Percentiles rank a stretch among this genome's conserved stretches.
Conservation (phyloP, 2,888 invertebrate genomes). For the Netelia melanura region DNA sequence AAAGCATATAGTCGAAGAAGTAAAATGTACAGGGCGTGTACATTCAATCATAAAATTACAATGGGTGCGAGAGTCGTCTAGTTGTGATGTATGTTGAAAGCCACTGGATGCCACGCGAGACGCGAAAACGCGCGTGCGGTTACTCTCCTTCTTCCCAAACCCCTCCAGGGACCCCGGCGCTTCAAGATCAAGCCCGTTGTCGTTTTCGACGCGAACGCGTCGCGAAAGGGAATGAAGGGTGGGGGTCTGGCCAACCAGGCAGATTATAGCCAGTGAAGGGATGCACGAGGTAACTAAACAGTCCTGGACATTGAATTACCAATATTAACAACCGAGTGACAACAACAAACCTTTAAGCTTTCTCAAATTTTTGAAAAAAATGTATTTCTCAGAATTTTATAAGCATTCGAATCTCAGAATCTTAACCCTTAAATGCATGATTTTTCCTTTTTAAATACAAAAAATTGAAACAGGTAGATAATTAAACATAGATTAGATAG, state of each 20-base stretch:
- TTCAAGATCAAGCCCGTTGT: conserved; percentile 49
- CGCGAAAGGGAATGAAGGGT: not conserved
- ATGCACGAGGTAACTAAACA: not conserved
- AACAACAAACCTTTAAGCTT: too few species aligned
- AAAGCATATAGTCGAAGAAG: not conserved
- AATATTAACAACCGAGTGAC: too few species aligned
- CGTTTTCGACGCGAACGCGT: conserved; percentile 14
- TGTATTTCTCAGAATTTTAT: not conserved
- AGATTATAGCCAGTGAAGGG: not conserved
- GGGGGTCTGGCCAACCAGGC: not conserved
- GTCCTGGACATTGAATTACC: too few species aligned
- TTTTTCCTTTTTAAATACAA: too few species aligned
- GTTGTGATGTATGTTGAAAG: conserved; percentile 27
- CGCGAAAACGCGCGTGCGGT: conserved; percentile 29
- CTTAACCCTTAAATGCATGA: too few species aligned
- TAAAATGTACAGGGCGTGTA: conserved; percentile 44
- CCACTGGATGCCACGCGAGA: conserved; percentile 47
- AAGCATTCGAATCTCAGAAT: conserved; percentile 31
- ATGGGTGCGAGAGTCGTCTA: not conserved
- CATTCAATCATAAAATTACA: not conserved
- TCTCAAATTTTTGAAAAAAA: too few species aligned
- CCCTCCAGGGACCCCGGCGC: conserved; percentile 10
- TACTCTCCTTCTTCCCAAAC: not conserved
- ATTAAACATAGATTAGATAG: too few species aligned
- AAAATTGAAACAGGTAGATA: too few species aligned